Conservation (phyloP, 2,888 invertebrate genomes). For the Gastracanthus pulcherrimus region DNA sequence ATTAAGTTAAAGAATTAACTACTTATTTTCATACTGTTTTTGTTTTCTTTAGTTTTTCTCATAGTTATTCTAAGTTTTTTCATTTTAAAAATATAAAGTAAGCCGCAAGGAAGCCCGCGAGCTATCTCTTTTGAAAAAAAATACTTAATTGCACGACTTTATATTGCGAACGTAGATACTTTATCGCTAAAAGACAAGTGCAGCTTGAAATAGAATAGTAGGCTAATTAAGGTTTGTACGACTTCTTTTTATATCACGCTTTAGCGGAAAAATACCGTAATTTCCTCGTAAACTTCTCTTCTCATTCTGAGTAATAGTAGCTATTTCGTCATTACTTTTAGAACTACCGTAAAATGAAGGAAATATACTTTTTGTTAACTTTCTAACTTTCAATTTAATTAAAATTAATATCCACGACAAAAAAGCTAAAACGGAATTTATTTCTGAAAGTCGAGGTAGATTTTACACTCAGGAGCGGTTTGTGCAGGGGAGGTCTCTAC, state of each 20-base stretch:
- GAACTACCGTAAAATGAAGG: neutral
- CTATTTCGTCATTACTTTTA: neutral
- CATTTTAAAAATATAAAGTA: no score
- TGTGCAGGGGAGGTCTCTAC: no score
- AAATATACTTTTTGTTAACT: neutral
- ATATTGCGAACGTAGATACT: neutral
- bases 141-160: slow-evolving; percentile 10
- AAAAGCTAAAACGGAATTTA: no score
- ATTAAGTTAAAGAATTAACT: no score
- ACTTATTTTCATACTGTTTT: no score
- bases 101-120: neutral
- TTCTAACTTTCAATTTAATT: neutral
- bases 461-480: no score
- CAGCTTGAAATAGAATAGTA: slow-evolving; percentile 40
- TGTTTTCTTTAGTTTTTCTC: no score
- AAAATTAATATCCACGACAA: no score
- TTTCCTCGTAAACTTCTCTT: neutral
- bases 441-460: no score
- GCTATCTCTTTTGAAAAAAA: neutral
- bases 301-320: neutral
- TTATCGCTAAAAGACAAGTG: slow-evolving; percentile 25
- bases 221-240: slow-evolving; percentile 45
- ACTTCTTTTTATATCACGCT: slow-evolving; percentile 17
- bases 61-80: no score
- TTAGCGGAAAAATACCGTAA: slow-evolving; percentile 9